Evolutionary conservation across 2,797 vertebrate species (phyloP).

Genomic region (Peromyscus eremicus): DNA sequence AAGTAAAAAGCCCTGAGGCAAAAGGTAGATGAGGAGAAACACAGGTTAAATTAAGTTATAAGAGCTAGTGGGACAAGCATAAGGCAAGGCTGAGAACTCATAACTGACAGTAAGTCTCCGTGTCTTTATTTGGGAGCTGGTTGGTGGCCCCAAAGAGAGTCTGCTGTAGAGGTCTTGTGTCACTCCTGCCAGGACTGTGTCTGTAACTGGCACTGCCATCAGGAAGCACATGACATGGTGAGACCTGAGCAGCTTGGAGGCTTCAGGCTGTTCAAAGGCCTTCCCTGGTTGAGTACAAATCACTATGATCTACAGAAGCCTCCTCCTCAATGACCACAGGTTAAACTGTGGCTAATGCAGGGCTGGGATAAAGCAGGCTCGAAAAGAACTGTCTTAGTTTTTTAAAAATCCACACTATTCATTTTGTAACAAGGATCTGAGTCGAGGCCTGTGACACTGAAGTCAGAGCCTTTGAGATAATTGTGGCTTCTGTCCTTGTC

Average conservation of each 20-base stretch:
- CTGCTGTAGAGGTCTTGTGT: neutral
- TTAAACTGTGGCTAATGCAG: neutral
- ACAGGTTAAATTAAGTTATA: neutral
- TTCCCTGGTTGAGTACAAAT: neutral
- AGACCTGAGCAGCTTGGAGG: too few species aligned
- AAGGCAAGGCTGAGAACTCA: neutral
- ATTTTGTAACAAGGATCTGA: neutral
- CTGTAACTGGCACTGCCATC: neutral
- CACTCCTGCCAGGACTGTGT: neutral
- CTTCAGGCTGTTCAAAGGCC: neutral
- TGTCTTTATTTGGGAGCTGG: neutral
- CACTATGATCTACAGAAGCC: neutral
- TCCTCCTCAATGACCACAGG: neutral
- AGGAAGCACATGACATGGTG: neutral
- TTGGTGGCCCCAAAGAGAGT: neutral
- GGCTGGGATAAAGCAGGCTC: neutral
- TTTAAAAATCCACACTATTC: neutral
- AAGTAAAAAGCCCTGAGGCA: neutral
- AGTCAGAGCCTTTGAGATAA: neutral
- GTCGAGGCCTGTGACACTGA: neutral
- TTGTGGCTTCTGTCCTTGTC: neutral
- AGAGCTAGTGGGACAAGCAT: neutral
- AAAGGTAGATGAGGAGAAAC: neutral
- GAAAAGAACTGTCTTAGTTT: neutral
- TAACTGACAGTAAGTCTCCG: neutral